Base-by-base conservation (phyloP, 2,113 vertebrate species). In the Nerophis lumbriciformis region DNA sequence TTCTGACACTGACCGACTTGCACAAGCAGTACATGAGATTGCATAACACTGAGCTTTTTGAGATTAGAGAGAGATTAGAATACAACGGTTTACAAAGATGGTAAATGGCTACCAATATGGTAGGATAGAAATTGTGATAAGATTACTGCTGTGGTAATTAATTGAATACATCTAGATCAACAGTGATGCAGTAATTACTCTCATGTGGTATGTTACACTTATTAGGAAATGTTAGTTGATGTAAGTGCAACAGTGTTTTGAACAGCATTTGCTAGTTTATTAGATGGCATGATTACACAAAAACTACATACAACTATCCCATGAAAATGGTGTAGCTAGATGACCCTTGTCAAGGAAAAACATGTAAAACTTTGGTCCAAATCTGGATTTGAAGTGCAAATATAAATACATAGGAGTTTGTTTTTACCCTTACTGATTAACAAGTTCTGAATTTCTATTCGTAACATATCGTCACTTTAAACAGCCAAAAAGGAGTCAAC, bases 31-130 rank as follows among this genome's bases (percentile, higher is more conserved):
- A 6, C 6, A 57, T 59, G 38, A 52, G 19, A 58, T n/a, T 56
- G 47, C 45, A 45, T 56, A 56, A 72, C 38, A 49, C 7, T 48
- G 28, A 6, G 38, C 42, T n/a, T 21, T 62, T 37, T 2, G 38
- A 44, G 45, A 54, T 62, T 53, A 59, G 59, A 55, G 51, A 52
- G 58, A 11, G 72, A 73, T 77, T 52, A 63, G 44, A 59, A 42
- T 35, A 36, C 1, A 5, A 44, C 38, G 35, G 13, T 58, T 68
- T 56, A 28, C 36, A 59, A 54, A 58, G 2, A 15, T 14, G 14
- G 53, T 52, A n/a, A 63, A 60, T 71, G 62, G 78, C 44, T 50
- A 54, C 65, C 38, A 9, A 5, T 6, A 65, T 37, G 52, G 4
- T 44, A 35, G 13, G 13, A n/a, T 7, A 28, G 16, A 36, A 56